These are phyloP conservation scores for Chaetops frenatus DNA, from an alignment of 2,113 vertebrate genomes.

Conservation along the genomic window DNA sequence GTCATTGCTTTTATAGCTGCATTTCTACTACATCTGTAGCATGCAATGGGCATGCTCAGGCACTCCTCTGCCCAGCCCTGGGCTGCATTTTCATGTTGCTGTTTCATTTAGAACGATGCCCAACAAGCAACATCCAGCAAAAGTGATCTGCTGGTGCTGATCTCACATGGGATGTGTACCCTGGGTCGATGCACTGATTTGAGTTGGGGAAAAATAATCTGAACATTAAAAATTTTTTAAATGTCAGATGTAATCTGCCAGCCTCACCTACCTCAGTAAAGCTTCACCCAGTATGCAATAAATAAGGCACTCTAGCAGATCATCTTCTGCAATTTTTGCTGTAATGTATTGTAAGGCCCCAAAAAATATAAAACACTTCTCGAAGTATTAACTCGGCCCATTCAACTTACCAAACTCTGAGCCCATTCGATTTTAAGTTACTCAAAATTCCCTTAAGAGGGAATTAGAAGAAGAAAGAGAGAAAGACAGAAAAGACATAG, in stretches of 20 bases:
- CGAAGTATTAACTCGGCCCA: neutral
- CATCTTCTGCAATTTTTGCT: neutral
- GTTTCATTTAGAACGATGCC: neutral
- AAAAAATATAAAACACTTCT: neutral
- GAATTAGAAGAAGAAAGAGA: neutral
- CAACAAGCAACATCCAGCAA: neutral
- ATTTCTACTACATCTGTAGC: neutral
- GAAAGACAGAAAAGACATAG: neutral
- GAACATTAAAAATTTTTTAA: neutral
- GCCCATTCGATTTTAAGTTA: neutral
- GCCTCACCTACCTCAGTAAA: neutral
- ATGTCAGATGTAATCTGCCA: neutral
- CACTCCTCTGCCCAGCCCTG: neutral
- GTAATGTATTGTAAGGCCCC: neutral
- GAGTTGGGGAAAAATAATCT: neutral
- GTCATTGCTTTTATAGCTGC: neutral
- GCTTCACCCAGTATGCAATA: neutral
- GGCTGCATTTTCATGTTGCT: neutral
- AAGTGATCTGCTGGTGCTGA: neutral
- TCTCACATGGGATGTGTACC: neutral
- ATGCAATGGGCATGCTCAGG: neutral
- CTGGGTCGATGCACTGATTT: neutral
- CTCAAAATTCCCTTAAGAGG: neutral
- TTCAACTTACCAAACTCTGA: neutral
- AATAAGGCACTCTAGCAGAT: neutral